phyloP scores from a whole-genome alignment of 2,797 vertebrate genomes.

The Sternarchorhynchus goeldii region DNA sequence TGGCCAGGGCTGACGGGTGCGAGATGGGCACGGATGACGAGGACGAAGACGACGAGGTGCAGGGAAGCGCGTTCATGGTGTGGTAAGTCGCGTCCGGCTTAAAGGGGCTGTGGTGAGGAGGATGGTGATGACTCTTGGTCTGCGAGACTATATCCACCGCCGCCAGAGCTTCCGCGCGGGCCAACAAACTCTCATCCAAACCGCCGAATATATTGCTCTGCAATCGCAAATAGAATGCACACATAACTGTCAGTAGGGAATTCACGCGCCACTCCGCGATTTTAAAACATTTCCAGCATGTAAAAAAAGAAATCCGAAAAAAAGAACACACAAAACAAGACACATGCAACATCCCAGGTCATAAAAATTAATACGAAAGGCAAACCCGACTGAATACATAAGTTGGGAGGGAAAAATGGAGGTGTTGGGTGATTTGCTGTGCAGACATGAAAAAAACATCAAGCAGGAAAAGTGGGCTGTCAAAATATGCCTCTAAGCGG shows the following conservation, averaged over 20 bases:
- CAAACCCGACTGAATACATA: slow-evolving; percentile 89
- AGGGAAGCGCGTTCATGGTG: slow-evolving; percentile 98
- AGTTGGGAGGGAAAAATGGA: slow-evolving; percentile 82
- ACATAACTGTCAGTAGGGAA: slow-evolving; percentile 95
- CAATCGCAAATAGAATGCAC: slow-evolving; percentile 99
- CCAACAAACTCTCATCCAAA: slow-evolving; percentile 99
- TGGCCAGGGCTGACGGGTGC: slow-evolving; percentile 85
- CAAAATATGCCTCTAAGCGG: slow-evolving; percentile 91
- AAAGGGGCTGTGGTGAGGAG: slow-evolving; percentile 97
- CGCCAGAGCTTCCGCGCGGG: slow-evolving; percentile 98
- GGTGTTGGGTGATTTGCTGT: slow-evolving; percentile 94
- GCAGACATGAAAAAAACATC: slow-evolving; percentile 96
- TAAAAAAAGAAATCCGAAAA: slow-evolving; percentile 73
- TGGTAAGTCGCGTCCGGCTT: slow-evolving; percentile 99
- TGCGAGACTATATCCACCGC: slow-evolving; percentile 99
- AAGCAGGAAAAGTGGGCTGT: slow-evolving; percentile 88
- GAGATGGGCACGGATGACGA: slow-evolving; percentile 84
- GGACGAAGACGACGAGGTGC: slow-evolving; percentile 89
- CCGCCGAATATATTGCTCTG: slow-evolving; percentile 99
- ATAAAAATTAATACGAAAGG: slow-evolving; percentile 95
- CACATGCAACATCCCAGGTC: slow-evolving; percentile 91
- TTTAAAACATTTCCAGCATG: slow-evolving; percentile 89
- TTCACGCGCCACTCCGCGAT: slow-evolving; percentile 82
- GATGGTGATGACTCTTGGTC: slow-evolving; percentile 97
- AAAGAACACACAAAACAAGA: slow-evolving; percentile 81